Percentiles rank a stretch among this genome's conserved stretches.
phyloP scores from a whole-genome alignment of 2,797 vertebrate genomes.

The Sebastolobus altivelis region DNA sequence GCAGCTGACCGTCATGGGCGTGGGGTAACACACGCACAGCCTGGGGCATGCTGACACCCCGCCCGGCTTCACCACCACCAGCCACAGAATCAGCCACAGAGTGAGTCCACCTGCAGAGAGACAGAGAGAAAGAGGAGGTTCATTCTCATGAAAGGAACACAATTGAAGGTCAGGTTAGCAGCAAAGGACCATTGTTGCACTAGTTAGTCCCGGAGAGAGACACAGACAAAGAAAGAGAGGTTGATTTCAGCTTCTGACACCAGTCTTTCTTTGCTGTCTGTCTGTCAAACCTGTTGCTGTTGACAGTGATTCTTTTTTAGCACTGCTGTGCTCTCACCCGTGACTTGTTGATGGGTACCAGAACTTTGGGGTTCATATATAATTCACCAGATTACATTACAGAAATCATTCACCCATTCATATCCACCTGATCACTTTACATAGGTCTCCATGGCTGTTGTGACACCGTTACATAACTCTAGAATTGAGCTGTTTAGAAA shows the following conservation, averaged over 20 bases:
- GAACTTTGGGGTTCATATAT: slow-evolving; percentile 60
- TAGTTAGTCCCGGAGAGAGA: background rate
- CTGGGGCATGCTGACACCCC: slow-evolving; percentile 88
- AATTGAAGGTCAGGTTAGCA: background rate
- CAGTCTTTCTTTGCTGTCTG: slow-evolving; percentile 17
- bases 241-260: slow-evolving; percentile 25
- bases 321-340: slow-evolving; percentile 34
- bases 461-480: slow-evolving; percentile 53
- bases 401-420: slow-evolving; percentile 68
- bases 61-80: slow-evolving; percentile 83
- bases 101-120: slow-evolving; percentile 78
- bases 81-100: slow-evolving; percentile 85
- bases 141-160: background rate
- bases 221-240: slow-evolving; percentile 15
- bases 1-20: slow-evolving; percentile 97
- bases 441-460: slow-evolving; percentile 29
- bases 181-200: background rate
- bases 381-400: slow-evolving; percentile 66
- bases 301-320: slow-evolving; percentile 54
- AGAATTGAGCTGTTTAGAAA: background rate
- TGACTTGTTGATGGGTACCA: slow-evolving; percentile 60
- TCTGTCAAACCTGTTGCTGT: slow-evolving; percentile 53
- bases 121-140: slow-evolving; percentile 3
- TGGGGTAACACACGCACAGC: slow-evolving; percentile 96
- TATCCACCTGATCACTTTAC: slow-evolving; percentile 63